Evolutionary conservation across 2,888 invertebrate genomes (phyloP).

Genomic region (Syrista parreyssii): DNA sequence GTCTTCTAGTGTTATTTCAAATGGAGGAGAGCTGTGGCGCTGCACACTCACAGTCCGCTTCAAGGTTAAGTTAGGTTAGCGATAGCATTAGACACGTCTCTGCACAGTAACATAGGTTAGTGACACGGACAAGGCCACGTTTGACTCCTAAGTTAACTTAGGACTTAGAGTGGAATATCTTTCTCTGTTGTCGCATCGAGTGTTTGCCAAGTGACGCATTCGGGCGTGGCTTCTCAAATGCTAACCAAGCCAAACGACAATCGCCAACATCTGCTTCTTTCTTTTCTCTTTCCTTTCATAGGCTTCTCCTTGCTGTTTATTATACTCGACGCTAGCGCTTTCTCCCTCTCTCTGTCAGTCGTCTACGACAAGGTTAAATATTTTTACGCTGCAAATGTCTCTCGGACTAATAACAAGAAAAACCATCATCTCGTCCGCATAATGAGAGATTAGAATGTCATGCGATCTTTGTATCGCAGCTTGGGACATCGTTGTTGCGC

Average conservation of each 20-base stretch:
- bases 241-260: too few relatives aligned
- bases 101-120: constrained; percentile 60
- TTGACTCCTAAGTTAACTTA: constrained; percentile 23
- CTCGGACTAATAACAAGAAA: background rate
- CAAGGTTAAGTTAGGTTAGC: background rate
- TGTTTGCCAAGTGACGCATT: too few relatives aligned
- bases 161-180: too few relatives aligned
- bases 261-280: too few relatives aligned
- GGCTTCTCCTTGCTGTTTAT: too few relatives aligned
- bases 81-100: constrained; percentile 37
- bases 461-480: background rate
- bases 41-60: constrained; percentile 1
- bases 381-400: background rate
- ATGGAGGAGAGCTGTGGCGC: constrained; percentile 6
- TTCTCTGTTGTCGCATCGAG: too few relatives aligned
- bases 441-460: background rate
- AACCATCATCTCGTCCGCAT: background rate
- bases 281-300: too few relatives aligned
- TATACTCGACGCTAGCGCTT: too few relatives aligned
- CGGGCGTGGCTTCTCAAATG: too few relatives aligned
- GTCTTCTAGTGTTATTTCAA: constrained; percentile 51
- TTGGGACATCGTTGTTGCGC: background rate
- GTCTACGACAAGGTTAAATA: background rate
- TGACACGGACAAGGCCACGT: constrained; percentile 57
- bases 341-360: too few relatives aligned